Conservation (phyloP, 2,797 vertebrate genomes). For the Triplophysa bombifrons region DNA sequence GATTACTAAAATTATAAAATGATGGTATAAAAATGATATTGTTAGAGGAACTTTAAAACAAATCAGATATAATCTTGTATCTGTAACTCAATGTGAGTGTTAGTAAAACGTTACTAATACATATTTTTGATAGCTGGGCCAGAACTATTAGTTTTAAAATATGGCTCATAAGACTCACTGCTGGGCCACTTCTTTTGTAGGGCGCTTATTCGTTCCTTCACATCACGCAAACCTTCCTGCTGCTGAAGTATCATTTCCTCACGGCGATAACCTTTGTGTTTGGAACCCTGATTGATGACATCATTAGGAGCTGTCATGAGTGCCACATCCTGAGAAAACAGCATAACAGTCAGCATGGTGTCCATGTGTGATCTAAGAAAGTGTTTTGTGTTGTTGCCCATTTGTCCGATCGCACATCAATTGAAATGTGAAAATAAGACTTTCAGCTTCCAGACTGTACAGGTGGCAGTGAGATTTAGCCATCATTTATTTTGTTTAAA, state of each 20-base stretch:
- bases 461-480: neutral
- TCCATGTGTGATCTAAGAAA: slow-evolving; percentile 14
- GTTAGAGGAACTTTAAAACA: too few species aligned
- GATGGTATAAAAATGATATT: too few species aligned
- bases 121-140: too few species aligned
- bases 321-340: slow-evolving; percentile 52
- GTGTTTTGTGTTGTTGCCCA: neutral
- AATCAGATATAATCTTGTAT: too few species aligned
- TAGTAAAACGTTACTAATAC: too few species aligned
- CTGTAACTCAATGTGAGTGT: too few species aligned
- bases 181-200: slow-evolving; percentile 63
- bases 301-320: slow-evolving; percentile 50
- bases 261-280: slow-evolving; percentile 71
- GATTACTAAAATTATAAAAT: too few species aligned
- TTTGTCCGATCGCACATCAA: neutral
- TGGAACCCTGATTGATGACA: slow-evolving; percentile 65
- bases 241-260: slow-evolving; percentile 74
- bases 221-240: slow-evolving; percentile 71
- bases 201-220: slow-evolving; percentile 65
- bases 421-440: neutral
- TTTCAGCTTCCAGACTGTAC: neutral
- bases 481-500: neutral
- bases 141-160: neutral
- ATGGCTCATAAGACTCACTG: slow-evolving; percentile 61
- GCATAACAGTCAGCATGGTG: slow-evolving; percentile 24